phyloP scores from a whole-genome alignment of 2,888 invertebrate genomes.

The Aplocera efformata region DNA sequence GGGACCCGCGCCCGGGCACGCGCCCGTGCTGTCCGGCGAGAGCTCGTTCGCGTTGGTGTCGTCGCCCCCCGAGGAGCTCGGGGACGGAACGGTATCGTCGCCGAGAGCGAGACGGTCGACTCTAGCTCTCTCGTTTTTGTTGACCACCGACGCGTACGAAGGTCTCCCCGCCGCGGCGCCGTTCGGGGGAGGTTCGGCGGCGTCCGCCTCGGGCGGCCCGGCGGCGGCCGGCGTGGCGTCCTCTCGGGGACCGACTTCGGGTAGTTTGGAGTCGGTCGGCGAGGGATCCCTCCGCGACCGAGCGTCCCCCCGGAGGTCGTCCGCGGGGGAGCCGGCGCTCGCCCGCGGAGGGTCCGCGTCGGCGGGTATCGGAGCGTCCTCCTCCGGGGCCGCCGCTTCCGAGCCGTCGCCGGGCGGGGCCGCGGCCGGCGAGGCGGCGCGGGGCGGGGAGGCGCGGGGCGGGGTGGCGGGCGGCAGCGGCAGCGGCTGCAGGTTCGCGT shows the following conservation, averaged over 20 bases:
- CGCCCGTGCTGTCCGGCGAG: not conserved
- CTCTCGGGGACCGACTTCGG: too few species aligned
- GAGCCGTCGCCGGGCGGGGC: not conserved
- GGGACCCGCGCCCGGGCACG: not conserved
- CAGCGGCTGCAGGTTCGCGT: slow-evolving; percentile 34
- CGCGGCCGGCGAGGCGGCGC: not conserved
- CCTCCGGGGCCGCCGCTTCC: not conserved
- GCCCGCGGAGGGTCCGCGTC: slow-evolving; percentile 8
- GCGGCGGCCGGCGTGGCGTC: too few species aligned
- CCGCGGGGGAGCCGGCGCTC: too few species aligned
- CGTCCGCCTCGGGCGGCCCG: too few species aligned
- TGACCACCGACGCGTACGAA: too few species aligned
- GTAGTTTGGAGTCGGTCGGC: too few species aligned
- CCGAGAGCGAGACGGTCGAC: not conserved
- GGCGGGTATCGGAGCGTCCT: slow-evolving; percentile 5
- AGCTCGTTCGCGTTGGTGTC: not conserved
- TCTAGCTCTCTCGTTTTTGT: too few species aligned
- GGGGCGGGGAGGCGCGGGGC: not conserved
- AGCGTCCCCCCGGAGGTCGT: too few species aligned
- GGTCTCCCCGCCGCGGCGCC: too few species aligned
- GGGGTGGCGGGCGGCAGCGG: not conserved
- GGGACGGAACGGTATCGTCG: not conserved
- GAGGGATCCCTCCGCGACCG: too few species aligned
- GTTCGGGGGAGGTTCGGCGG: too few species aligned
- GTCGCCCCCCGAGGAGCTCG: not conserved